Percentiles rank a stretch among this genome's conserved stretches.
Evolutionary conservation across 2,888 invertebrate species (phyloP).

Genomic region (Acanthosepion lycidas): DNA sequence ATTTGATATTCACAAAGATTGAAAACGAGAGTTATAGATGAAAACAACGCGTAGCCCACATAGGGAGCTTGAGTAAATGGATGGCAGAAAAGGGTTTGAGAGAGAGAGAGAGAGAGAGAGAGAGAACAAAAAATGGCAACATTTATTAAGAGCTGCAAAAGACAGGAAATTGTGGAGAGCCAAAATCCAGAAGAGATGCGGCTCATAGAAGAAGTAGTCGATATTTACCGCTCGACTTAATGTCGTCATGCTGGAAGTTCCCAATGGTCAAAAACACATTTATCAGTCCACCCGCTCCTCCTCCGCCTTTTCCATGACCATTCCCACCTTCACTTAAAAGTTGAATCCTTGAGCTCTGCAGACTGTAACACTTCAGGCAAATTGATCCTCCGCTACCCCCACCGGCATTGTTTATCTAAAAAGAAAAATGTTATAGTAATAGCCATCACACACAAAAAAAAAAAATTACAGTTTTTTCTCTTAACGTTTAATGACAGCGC

Average conservation of each 20-base stretch:
- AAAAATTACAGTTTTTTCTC: not conserved
- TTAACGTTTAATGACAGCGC: too few relatives aligned
- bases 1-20: too few relatives aligned
- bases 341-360: conserved; percentile 54
- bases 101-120: too few relatives aligned
- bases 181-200: too few relatives aligned
- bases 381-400: conserved; percentile 66
- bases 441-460: not conserved
- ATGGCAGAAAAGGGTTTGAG: too few relatives aligned
- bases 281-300: conserved; percentile 64
- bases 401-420: conserved; percentile 55
- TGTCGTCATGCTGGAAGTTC: conserved; percentile 57
- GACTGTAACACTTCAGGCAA: conserved; percentile 51
- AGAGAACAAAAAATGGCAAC: too few relatives aligned
- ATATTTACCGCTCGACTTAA: conserved; percentile 59
- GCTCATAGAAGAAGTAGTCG: too few relatives aligned
- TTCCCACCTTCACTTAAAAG: conserved; percentile 61
- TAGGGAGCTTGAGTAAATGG: too few relatives aligned
- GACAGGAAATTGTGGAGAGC: too few relatives aligned
- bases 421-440: not conserved
- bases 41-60: too few relatives aligned
- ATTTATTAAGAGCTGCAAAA: too few relatives aligned
- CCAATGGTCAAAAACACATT: conserved; percentile 53
- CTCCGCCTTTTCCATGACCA: conserved; percentile 57
- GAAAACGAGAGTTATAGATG: too few relatives aligned